phyloP scores from a whole-genome alignment of 2,113 vertebrate genomes.

The Pterophyllum scalare region DNA sequence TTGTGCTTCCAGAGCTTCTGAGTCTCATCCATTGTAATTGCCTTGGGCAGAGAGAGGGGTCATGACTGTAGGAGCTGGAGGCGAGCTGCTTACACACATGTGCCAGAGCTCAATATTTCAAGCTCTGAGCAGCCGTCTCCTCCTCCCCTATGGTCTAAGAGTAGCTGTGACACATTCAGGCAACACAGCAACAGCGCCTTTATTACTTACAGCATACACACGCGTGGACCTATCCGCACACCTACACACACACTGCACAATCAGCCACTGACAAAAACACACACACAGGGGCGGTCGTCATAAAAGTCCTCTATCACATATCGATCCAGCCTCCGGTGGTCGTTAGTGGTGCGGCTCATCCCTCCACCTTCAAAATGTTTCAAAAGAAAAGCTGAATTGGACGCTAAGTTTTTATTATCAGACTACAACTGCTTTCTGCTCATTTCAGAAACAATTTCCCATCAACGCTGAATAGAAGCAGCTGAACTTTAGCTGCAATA shows the following conservation, averaged over 20 bases:
- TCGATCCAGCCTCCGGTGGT: slow-evolving; percentile 33
- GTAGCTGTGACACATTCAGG: slow-evolving; percentile 67
- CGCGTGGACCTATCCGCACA: slow-evolving; percentile 1
- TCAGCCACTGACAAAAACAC: background rate
- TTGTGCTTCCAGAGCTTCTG: slow-evolving; percentile 39
- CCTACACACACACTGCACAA: slow-evolving; percentile 2
- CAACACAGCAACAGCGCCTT: slow-evolving; percentile 41
- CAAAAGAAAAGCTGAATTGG: background rate
- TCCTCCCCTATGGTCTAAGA: slow-evolving; percentile 63
- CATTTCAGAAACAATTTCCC: background rate
- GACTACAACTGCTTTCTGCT: background rate
- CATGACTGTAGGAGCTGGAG: slow-evolving; percentile 62
- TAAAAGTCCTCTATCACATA: slow-evolving; percentile 40
- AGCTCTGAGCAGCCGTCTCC: slow-evolving; percentile 57
- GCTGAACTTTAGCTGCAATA: background rate
- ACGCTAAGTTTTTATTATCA: background rate
- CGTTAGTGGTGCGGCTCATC: slow-evolving; percentile 7
- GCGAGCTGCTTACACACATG: slow-evolving; percentile 56
- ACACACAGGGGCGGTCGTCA: slow-evolving; percentile 9
- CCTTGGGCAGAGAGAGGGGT: slow-evolving; percentile 67
- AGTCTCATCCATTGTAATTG: slow-evolving; percentile 72
- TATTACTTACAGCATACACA: slow-evolving; percentile 52
- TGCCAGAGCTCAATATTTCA: slow-evolving; percentile 68
- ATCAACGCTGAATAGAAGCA: background rate
- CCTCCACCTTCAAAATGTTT: background rate